These are phyloP conservation scores for Pherbina coryleti DNA, from an alignment of 2,888 invertebrate species.

Conservation along the genomic window DNA sequence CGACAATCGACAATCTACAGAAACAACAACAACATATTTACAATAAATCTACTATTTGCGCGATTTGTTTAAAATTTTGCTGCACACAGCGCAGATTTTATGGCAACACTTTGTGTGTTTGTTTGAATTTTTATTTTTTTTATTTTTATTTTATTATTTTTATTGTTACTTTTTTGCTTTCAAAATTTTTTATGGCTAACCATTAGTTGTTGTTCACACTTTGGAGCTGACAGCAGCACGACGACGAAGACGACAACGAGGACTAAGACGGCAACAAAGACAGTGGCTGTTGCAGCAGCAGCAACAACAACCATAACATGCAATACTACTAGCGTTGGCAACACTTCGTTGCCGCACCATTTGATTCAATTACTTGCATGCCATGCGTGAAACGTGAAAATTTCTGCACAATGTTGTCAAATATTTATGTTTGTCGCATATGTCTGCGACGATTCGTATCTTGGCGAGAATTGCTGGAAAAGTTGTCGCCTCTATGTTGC, in stretches of 20 bases:
- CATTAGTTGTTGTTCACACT: conserved; percentile 18
- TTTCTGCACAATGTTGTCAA: conserved; percentile 15
- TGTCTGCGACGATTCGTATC: not conserved
- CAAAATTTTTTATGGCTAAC: not conserved
- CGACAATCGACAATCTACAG: not conserved
- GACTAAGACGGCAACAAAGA: not conserved
- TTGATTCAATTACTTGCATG: conserved; percentile 26
- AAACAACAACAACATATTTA: conserved; percentile 17
- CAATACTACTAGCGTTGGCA: conserved; percentile 1
- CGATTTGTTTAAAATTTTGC: conserved; percentile 22
- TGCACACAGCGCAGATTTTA: conserved; percentile 5
- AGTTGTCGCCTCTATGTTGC: conserved; percentile 38
- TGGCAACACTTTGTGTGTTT: conserved; percentile 15
- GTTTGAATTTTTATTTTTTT: not conserved
- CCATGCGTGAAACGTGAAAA: conserved; percentile 28
- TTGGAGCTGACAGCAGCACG: not conserved
- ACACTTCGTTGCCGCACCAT: conserved; percentile 23
- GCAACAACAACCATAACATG: not conserved
- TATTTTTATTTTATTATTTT: conserved; percentile 6
- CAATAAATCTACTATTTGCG: conserved; percentile 30
- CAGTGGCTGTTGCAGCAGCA: not conserved
- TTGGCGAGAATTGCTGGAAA: conserved; percentile 17
- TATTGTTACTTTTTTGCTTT: not conserved
- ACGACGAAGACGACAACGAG: not conserved
- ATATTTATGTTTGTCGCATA: conserved; percentile 21